Conservation (phyloP, 1,140 invertebrate species). For the Drosophila tropicalis region DNA sequence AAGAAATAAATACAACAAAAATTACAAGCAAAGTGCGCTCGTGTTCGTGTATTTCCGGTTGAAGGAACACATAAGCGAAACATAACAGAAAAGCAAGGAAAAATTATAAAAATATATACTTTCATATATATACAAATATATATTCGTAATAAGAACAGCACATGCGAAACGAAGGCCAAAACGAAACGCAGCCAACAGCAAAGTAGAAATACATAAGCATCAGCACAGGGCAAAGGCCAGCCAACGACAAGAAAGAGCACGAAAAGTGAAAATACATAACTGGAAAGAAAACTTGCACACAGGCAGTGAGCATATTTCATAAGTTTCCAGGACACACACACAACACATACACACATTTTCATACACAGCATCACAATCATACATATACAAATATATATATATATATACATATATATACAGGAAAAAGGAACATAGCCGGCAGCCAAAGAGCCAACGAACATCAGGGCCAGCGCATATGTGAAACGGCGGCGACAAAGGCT, state of each 20-base stretch:
- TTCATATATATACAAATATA: conserved; percentile 57
- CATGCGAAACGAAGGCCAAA: conserved; percentile 25
- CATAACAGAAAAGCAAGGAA: conserved; percentile 71
- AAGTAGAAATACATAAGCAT: conserved; percentile 19
- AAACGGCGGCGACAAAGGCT: conserved; percentile 66
- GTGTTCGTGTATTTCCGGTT: conserved; percentile 82
- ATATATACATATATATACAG: too few relatives aligned
- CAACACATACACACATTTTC: conserved; percentile 17
- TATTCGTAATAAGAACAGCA: conserved; percentile 54
- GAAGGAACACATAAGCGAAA: conserved; percentile 82
- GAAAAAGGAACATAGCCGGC: conserved; percentile 36
- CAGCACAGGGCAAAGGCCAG: conserved; percentile 38
- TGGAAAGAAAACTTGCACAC: conserved; percentile 56
- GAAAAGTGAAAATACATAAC: conserved; percentile 77
- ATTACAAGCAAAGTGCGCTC: conserved; percentile 76
- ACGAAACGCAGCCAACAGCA: conserved; percentile 28
- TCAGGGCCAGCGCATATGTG: conserved; percentile 38
- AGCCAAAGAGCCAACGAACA: conserved; percentile 63
- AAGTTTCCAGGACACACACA: conserved; percentile 58
- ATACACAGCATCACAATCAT: not conserved
- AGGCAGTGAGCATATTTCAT: conserved; percentile 73
- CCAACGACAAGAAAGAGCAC: conserved; percentile 40
- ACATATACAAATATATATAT: too few relatives aligned
- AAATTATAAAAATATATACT: conserved; percentile 27
- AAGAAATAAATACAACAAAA: conserved; percentile 36